A percentile compares a stretch with the other conserved stretches of the same genome.
phyloP scores from a whole-genome alignment of 1,140 invertebrate genomes.

The Pachypsylla venusta region DNA sequence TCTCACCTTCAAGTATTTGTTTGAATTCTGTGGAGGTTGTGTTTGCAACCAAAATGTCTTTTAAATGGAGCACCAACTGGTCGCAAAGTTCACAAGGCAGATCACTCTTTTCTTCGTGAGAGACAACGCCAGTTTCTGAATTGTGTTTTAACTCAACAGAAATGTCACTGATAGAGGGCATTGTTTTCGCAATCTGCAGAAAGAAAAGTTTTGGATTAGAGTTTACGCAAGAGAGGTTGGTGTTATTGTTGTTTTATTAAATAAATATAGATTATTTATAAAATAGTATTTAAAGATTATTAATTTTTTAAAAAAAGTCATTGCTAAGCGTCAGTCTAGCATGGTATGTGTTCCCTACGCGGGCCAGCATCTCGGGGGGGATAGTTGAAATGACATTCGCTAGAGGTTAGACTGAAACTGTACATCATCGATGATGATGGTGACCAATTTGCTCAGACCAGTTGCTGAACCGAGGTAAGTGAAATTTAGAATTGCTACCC shows the following conservation, averaged over 20 bases:
- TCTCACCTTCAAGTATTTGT: slow-evolving; percentile 47
- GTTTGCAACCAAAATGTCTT: slow-evolving; percentile 65
- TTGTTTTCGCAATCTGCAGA: not conserved
- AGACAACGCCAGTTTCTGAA: not conserved
- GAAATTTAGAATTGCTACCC: too few species aligned
- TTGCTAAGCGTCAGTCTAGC: too few species aligned
- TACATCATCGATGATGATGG: too few species aligned
- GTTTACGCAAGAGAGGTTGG: not conserved
- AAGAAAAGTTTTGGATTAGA: not conserved
- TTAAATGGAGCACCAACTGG: slow-evolving; percentile 59
- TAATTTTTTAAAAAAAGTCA: too few species aligned
- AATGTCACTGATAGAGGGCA: too few species aligned
- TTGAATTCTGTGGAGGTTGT: slow-evolving; percentile 70
- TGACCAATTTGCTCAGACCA: too few species aligned
- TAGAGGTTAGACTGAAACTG: too few species aligned
- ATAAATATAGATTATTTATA: not conserved
- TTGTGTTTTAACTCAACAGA: not conserved
- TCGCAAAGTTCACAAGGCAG: slow-evolving; percentile 71
- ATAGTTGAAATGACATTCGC: too few species aligned
- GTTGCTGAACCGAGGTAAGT: too few species aligned
- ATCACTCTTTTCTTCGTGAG: slow-evolving; percentile 36
- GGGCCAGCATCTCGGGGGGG: too few species aligned
- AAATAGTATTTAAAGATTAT: not conserved
- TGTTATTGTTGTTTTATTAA: not conserved
- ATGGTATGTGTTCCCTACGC: too few species aligned